A percentile compares a stretch with the other conserved stretches of the same genome.
Conservation (phyloP, 2,797 vertebrate genomes). For the Naso thynnoides region DNA sequence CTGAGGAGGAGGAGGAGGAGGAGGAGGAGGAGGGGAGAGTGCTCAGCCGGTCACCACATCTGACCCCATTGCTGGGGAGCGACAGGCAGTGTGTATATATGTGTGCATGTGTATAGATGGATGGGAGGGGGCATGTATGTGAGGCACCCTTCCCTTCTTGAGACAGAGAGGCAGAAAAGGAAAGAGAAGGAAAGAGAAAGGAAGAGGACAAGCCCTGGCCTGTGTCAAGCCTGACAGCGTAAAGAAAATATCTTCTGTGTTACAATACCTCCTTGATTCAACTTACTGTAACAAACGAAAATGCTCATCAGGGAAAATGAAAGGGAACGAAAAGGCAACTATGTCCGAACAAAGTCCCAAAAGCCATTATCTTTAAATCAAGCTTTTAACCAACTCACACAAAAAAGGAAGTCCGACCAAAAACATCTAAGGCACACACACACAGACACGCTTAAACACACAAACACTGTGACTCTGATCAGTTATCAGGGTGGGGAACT, state of each 20-base stretch:
- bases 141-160: slow-evolving; percentile 36
- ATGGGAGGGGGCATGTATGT: slow-evolving; percentile 42
- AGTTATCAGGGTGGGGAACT: slow-evolving; percentile 48
- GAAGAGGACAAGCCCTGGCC: slow-evolving; percentile 78
- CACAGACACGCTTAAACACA: slow-evolving; percentile 6
- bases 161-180: slow-evolving; percentile 46
- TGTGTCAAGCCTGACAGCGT: slow-evolving; percentile 65
- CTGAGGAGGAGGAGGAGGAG: slow-evolving; percentile 6
- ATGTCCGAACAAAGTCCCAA: background rate
- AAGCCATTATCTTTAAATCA: background rate
- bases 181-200: slow-evolving; percentile 45
- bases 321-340: background rate
- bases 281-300: slow-evolving; percentile 6
- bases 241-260: slow-evolving; percentile 36
- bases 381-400: slow-evolving; percentile 11
- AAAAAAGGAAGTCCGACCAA: slow-evolving; percentile 54
- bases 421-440: slow-evolving; percentile 13
- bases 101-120: slow-evolving; percentile 14
- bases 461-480: slow-evolving; percentile 3
- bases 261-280: slow-evolving; percentile 20
- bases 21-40: slow-evolving; percentile 48
- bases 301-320: background rate
- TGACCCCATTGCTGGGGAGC: slow-evolving; percentile 77
- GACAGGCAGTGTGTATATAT: slow-evolving; percentile 41
- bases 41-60: slow-evolving; percentile 77